phyloP scores from a whole-genome alignment of 2,888 invertebrate species.

The Epiblema foenella region DNA sequence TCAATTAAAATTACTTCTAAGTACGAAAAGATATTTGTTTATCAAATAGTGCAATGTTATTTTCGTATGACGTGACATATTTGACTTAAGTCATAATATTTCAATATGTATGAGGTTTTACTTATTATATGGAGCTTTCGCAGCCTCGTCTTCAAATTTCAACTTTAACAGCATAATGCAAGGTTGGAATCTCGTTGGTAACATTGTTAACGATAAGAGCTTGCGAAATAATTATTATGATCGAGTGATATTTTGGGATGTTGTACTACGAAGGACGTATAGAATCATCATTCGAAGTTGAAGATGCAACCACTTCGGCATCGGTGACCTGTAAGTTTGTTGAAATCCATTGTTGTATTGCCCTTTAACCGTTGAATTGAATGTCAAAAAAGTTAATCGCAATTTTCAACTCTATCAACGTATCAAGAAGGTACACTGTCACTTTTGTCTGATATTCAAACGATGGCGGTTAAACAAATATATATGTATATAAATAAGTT shows the following conservation, averaged over 20 bases:
- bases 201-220: background rate
- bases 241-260: background rate
- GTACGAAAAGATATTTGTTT: background rate
- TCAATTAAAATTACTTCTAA: background rate
- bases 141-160: background rate
- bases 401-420: too few species aligned
- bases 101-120: conserved; percentile 5
- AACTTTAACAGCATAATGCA: background rate
- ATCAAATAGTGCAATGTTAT: conserved; percentile 4
- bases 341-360: too few species aligned
- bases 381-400: too few species aligned
- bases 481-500: too few species aligned
- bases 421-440: too few species aligned
- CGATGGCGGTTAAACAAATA: too few species aligned
- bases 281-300: too few species aligned
- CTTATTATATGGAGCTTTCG: background rate
- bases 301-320: too few species aligned
- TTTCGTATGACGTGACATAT: background rate
- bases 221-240: background rate
- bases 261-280: too few species aligned
- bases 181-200: background rate
- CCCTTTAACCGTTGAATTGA: too few species aligned
- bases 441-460: too few species aligned
- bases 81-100: background rate
- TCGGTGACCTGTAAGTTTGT: too few species aligned